Conservation (phyloP, 2,113 vertebrate species). For the Glaucidium brasilianum region DNA sequence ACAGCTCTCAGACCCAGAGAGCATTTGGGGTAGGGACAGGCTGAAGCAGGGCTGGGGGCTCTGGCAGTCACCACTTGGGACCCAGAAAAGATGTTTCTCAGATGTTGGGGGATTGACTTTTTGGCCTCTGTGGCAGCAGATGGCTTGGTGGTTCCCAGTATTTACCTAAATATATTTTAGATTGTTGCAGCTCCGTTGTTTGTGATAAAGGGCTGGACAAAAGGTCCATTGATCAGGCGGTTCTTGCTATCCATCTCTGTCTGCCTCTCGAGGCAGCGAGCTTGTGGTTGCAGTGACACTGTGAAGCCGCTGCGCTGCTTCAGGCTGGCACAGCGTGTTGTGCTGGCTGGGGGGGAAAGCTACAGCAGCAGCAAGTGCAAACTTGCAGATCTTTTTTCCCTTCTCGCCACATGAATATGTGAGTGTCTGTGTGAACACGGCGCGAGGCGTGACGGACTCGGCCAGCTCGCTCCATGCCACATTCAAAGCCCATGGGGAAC, state of each 20-base stretch:
- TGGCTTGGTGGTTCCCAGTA: neutral
- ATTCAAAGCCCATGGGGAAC: neutral
- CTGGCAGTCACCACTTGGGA: neutral
- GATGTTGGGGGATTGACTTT: neutral
- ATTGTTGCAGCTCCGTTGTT: neutral
- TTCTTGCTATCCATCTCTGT: conserved; percentile 1
- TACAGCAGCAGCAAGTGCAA: accelerated
- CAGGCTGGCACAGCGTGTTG: neutral
- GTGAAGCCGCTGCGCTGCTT: neutral
- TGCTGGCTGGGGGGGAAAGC: neutral
- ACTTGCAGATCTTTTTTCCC: neutral
- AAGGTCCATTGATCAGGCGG: conserved; percentile 29
- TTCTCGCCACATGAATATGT: accelerated
- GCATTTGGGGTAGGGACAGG: neutral
- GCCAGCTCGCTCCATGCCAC: accelerated
- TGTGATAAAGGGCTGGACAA: conserved; percentile 21
- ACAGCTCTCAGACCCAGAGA: neutral
- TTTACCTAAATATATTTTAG: neutral
- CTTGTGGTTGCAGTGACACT: neutral
- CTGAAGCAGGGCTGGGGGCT: neutral
- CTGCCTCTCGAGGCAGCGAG: neutral
- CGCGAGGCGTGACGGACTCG: accelerated
- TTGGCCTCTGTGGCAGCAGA: neutral
- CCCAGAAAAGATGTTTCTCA: neutral
- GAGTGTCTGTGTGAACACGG: accelerated